Base-by-base conservation (phyloP, 2,888 invertebrate species). In the Epinotia brunnichana region DNA sequence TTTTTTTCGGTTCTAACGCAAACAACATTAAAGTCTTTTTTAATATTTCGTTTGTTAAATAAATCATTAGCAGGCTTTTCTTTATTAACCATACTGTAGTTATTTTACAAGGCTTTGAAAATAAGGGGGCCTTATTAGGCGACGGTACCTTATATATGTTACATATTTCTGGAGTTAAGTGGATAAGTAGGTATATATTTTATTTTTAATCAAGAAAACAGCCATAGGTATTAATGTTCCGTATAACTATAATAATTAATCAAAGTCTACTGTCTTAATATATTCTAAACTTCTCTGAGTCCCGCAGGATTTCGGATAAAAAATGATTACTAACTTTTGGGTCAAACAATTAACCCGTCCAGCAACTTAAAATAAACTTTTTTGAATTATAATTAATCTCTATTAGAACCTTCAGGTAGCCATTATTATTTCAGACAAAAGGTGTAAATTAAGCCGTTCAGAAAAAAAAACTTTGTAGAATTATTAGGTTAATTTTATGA, bases 371-470 rank as follows among this genome's bases (percentile, higher is more conserved):
- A 67, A 48, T 44, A 44, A 17, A 68, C 62, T 24, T 56, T 70
- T 71, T 56, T 41, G 24, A 48, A 63, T 68, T 63, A 19, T 69
- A 63, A 73, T 73, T 57, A 51, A 63, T 73, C 68, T 57, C 24
- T 21, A 51, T 67, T 72, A 72, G 44, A 51, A 61, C 44, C 21
- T 62, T 68, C 51, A 68, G 68, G 68, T 63, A 24, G 51, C 19
- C 29, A 61, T 66, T 73, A 69, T 57, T 57, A 69, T 62, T 72
- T 73, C 57, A 63, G 24, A 68, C 39, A 69, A 62, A 67, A 54
- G 62, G 48, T 62, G 56, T 29, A 48, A 62, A 72, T 72, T 62
- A 68, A 62, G 48, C 15, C n/a, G 19, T 59, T 51, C 19, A 24
- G 29, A 29, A 29, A 60, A 60, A 60, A 7, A 4, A 53, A 15